Evolutionary conservation across 1,140 invertebrate genomes (phyloP).

Genomic region (Ceratina calcarata): DNA sequence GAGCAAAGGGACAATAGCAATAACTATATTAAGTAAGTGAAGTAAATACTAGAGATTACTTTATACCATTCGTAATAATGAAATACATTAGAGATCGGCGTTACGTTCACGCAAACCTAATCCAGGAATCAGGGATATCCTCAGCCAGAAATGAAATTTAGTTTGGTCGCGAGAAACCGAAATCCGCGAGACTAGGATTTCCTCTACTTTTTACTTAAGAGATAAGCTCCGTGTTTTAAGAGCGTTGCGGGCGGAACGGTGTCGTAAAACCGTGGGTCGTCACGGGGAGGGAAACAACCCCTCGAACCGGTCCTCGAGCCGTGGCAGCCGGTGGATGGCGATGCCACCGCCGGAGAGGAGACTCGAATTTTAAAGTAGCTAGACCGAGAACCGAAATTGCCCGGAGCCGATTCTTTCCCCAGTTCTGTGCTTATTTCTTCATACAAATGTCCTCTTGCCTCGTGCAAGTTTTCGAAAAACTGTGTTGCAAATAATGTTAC

Average conservation of each 20-base stretch:
- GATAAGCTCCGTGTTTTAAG: slow-evolving; percentile 71
- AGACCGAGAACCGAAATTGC: slow-evolving; percentile 26
- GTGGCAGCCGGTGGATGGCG: slow-evolving; percentile 53
- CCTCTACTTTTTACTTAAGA: slow-evolving; percentile 69
- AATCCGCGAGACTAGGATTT: slow-evolving; percentile 56
- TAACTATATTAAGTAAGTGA: too few relatives aligned
- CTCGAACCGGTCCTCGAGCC: slow-evolving; percentile 60
- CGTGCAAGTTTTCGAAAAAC: fast-evolving
- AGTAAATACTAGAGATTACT: background rate
- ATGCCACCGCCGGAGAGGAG: slow-evolving; percentile 33
- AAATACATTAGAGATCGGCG: too few relatives aligned
- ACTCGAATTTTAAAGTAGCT: slow-evolving; percentile 59
- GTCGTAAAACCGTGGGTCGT: slow-evolving; percentile 67
- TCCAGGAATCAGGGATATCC: background rate
- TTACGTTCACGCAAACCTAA: too few relatives aligned
- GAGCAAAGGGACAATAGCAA: background rate
- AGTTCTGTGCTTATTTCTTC: background rate
- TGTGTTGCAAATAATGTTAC: background rate
- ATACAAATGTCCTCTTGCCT: background rate
- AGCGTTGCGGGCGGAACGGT: slow-evolving; percentile 60
- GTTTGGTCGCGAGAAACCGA: slow-evolving; percentile 42
- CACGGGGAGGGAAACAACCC: slow-evolving; percentile 64
- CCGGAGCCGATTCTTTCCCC: background rate
- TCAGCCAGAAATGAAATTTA: slow-evolving; percentile 57
- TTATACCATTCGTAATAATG: too few relatives aligned